A percentile compares a stretch with the other conserved stretches of the same genome.
These are phyloP conservation scores for Drosophila lacteicornis DNA, from an alignment of 1,140 invertebrate species.

Conservation along the genomic window DNA sequence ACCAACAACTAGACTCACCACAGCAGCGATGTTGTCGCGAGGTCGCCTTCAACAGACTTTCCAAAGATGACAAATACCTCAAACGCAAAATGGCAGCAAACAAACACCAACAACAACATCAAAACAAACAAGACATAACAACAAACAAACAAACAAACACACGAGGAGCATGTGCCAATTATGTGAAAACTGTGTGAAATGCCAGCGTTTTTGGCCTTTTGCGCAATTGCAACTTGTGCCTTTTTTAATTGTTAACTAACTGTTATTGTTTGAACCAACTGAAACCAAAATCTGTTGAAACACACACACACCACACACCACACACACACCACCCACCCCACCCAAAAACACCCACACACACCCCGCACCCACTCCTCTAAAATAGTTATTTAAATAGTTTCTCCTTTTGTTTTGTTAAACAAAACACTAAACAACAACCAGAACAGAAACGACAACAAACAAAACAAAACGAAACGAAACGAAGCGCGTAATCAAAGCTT, in stretches of 20 bases:
- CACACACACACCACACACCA: conserved; percentile 53
- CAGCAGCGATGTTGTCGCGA: conserved; percentile 51
- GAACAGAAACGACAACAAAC: conserved; percentile 55
- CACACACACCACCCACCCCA: conserved; percentile 31
- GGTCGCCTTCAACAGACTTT: conserved; percentile 76
- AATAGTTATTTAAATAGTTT: conserved; percentile 82
- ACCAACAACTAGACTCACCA: conserved; percentile 38
- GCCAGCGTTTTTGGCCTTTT: conserved; percentile 77
- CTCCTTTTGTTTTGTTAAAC: conserved; percentile 79
- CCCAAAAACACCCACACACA: not conserved
- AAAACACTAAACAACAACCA: conserved; percentile 73
- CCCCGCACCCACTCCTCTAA: conserved; percentile 35
- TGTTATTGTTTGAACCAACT: conserved; percentile 81
- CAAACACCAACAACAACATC: conserved; percentile 34
- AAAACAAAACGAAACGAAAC: conserved; percentile 50
- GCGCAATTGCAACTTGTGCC: conserved; percentile 80
- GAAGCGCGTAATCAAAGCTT: conserved; percentile 75
- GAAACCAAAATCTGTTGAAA: conserved; percentile 81
- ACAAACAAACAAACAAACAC: conserved; percentile 40
- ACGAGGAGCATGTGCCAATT: conserved; percentile 74
- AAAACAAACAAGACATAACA: conserved; percentile 45
- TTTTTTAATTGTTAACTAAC: conserved; percentile 83
- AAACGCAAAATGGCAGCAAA: conserved; percentile 73
- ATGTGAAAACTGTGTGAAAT: conserved; percentile 75
- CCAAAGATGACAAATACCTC: conserved; percentile 83